Conservation (phyloP, 2,113 vertebrate genomes). For the Tyrannus savana region DNA sequence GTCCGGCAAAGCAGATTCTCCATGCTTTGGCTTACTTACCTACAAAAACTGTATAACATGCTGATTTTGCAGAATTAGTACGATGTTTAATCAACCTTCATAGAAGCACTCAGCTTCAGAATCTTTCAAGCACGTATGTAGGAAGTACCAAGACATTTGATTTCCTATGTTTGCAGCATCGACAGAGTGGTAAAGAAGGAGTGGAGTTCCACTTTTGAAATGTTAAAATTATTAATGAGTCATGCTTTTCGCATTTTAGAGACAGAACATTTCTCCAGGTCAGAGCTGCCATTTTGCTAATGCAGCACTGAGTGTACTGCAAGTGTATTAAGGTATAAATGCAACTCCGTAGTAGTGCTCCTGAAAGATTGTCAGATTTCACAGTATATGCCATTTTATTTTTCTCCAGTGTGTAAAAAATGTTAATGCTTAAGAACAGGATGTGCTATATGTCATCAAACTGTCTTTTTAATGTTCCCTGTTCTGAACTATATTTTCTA, state of each 20-base stretch:
- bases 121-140: neutral
- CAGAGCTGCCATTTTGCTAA: constrained; percentile 16
- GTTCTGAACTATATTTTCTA: neutral
- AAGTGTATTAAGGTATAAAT: neutral
- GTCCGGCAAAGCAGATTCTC: constrained; percentile 26
- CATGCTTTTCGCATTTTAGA: neutral
- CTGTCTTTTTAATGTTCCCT: neutral
- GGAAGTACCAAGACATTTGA: neutral
- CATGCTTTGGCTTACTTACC: constrained; percentile 1
- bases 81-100: constrained; percentile 9
- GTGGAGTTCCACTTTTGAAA: neutral
- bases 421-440: neutral
- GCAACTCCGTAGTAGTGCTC: neutral
- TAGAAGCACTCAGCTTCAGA: neutral
- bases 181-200: neutral
- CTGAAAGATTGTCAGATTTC: neutral
- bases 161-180: neutral
- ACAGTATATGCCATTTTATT: neutral
- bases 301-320: neutral
- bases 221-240: neutral
- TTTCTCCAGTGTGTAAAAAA: neutral
- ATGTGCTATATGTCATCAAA: neutral
- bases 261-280: neutral
- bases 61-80: constrained; percentile 20
- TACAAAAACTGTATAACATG: neutral